phyloP scores from a whole-genome alignment of 2,113 vertebrate species.

The Prunella fulvescens region DNA sequence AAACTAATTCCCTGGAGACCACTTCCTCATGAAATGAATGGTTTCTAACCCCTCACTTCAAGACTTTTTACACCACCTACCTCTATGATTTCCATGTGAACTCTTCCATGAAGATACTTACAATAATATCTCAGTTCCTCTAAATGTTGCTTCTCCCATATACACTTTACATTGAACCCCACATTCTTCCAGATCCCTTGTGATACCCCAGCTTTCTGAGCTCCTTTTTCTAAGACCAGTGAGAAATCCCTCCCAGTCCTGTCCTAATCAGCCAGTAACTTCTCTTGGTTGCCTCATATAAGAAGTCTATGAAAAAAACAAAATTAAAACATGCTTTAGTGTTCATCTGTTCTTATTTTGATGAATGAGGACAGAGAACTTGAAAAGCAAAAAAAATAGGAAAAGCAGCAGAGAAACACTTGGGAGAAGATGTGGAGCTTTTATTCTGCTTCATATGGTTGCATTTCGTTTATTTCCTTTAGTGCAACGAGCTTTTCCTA shows the following conservation, averaged over 20 bases:
- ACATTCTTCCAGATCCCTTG: neutral
- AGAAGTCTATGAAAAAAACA: neutral
- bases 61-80: neutral
- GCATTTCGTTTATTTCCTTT: constrained; percentile 51
- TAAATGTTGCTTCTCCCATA: neutral
- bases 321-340: neutral
- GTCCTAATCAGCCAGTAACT: neutral
- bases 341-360: neutral
- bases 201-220: neutral
- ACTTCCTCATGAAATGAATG: neutral
- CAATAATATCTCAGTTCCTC: neutral
- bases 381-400: neutral
- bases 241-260: neutral
- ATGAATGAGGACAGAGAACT: neutral
- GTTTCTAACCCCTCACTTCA: neutral
- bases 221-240: neutral
- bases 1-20: neutral
- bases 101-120: neutral
- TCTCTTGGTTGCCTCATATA: neutral
- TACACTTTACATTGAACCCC: neutral
- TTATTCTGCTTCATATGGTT: neutral
- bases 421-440: neutral
- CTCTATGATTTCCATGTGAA: neutral
- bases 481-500: constrained; percentile 73
- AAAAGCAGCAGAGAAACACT: neutral